Percentiles rank a stretch among this genome's conserved stretches.
Evolutionary conservation across 2,113 vertebrate species (phyloP).

Genomic region (Cygnus atratus): DNA sequence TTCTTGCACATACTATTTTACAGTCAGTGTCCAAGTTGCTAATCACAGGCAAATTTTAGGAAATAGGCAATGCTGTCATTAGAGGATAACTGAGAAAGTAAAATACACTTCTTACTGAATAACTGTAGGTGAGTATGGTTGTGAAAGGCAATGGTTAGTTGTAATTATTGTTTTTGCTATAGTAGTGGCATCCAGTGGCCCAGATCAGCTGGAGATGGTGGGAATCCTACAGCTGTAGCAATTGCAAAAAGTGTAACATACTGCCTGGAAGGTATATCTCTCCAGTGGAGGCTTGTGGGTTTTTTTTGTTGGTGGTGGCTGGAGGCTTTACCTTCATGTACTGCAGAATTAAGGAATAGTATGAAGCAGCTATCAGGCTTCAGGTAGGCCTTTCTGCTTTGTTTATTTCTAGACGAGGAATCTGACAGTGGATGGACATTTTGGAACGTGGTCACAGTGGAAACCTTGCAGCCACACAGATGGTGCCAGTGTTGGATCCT

Average conservation of each 20-base stretch:
- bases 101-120: neutral
- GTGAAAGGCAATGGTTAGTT: neutral
- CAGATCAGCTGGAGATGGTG: neutral
- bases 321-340: neutral
- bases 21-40: neutral
- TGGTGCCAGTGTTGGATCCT: constrained; percentile 81
- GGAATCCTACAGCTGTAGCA: neutral
- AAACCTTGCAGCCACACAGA: constrained; percentile 87
- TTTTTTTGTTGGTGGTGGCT: neutral
- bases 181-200: neutral
- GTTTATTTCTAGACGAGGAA: constrained; percentile 84
- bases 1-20: neutral
- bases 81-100: neutral
- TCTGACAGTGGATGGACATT: constrained; percentile 90
- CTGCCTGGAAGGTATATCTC: neutral
- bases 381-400: neutral
- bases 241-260: neutral
- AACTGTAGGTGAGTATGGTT: neutral
- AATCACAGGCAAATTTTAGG: neutral
- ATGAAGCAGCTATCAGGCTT: neutral
- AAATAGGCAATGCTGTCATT: neutral
- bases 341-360: neutral
- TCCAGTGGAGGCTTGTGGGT: neutral
- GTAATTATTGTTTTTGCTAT: neutral
- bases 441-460: constrained; percentile 89